Conservation (phyloP, 2,888 invertebrate species). For the Phengaris alcon region DNA sequence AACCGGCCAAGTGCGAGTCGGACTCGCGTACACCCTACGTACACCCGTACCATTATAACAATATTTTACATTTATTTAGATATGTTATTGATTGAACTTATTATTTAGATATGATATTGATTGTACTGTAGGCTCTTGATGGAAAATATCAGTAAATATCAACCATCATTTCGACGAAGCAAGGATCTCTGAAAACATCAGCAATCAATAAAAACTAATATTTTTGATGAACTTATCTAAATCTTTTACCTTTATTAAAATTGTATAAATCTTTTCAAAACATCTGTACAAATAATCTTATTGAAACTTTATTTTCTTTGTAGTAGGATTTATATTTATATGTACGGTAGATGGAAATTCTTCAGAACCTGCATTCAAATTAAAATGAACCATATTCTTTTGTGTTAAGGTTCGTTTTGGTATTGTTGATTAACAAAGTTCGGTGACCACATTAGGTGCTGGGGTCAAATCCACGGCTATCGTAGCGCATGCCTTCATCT, state of each 20-base stretch:
- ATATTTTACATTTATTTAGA: no score
- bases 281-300: background rate
- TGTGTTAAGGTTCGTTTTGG: background rate
- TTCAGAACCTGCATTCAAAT: background rate
- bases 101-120: no score
- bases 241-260: slow-evolving; percentile 21
- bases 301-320: background rate
- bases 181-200: background rate
- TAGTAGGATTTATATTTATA: background rate
- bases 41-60: no score
- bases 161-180: background rate
- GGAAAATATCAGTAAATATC: no score
- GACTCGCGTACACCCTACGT: no score
- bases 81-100: no score
- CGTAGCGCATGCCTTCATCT: slow-evolving; percentile 40
- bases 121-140: no score
- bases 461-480: slow-evolving; percentile 41
- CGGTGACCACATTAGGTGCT: slow-evolving; percentile 29
- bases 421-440: background rate
- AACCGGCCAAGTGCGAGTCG: no score
- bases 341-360: background rate
- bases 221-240: slow-evolving; percentile 22
- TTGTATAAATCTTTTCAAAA: slow-evolving; percentile 4
- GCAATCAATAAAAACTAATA: background rate
- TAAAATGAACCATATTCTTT: background rate